Conservation (phyloP, 1,140 invertebrate species). For the Coenobita brevimanus region DNA sequence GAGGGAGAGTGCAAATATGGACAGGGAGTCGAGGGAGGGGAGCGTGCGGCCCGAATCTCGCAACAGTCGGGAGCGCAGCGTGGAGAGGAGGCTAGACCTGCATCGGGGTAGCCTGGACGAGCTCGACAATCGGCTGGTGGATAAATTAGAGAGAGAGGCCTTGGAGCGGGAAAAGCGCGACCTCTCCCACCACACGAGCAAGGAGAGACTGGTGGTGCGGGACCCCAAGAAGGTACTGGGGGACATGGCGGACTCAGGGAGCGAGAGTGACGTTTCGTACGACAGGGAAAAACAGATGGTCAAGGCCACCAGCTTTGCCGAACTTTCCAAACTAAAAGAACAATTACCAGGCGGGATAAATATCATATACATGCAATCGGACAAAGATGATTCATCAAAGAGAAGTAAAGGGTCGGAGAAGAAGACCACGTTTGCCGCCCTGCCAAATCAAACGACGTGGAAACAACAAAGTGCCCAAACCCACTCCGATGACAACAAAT, state of each 20-base stretch:
- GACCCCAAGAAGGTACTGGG: conserved; percentile 46
- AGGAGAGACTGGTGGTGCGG: conserved; percentile 43
- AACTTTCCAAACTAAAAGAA: conserved; percentile 76
- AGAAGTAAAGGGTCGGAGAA: conserved; percentile 77
- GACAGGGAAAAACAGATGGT: conserved; percentile 68
- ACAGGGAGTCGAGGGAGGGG: conserved; percentile 38
- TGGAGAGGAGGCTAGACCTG: conserved; percentile 48
- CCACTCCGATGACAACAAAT: conserved; percentile 67
- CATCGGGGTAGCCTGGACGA: conserved; percentile 54
- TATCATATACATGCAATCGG: conserved; percentile 80
- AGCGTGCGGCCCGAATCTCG: conserved; percentile 52
- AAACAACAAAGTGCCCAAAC: conserved; percentile 79
- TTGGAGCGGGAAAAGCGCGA: conserved; percentile 64
- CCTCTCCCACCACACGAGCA: conserved; percentile 41
- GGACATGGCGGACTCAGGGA: conserved; percentile 57
- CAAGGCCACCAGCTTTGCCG: conserved; percentile 83
- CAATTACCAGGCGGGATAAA: conserved; percentile 77
- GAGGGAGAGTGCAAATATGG: conserved; percentile 60
- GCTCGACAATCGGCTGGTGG: conserved; percentile 68
- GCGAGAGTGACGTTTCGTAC: conserved; percentile 67
- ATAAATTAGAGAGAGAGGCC: conserved; percentile 69
- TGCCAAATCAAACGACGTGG: conserved; percentile 90
- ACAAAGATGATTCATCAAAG: conserved; percentile 74
- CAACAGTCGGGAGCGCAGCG: conserved; percentile 52
- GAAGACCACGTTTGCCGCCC: conserved; percentile 81